Base-by-base conservation (phyloP, 2,113 vertebrate species). In the Plestiodon gilberti region DNA sequence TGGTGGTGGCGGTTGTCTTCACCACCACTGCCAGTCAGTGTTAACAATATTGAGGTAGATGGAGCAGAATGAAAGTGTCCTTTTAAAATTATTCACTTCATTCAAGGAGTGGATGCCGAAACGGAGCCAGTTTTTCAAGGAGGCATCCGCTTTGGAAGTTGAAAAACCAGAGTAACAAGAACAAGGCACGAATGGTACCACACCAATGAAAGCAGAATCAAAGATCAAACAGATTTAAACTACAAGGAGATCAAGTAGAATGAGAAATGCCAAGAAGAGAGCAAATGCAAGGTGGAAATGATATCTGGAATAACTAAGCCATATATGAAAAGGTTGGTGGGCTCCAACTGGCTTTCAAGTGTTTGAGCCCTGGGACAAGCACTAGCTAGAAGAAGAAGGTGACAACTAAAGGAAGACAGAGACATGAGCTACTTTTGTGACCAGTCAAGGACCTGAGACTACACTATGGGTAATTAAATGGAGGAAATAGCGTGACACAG, bases 161-260 rank as follows among this genome's bases (percentile, higher is more conserved):
- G 91, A 81, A 86, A 89, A 77, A 91, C 93, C 82, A 89, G 92
- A 78, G 75, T 48, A 93, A 90, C 94, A 93, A 89, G 93, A 90
- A 90, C 84, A 59, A 64, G 52, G 71, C 33, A 85, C 81, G 84
- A 33, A 0, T 6, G 52, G 35, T 25, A 18, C 15, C 18, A 74
- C 59, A 43, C 4, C 43, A 23, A 40, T 81, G 43, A 25, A 14
- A 79, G 38, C 15, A 74, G 81, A 83, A 40, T 81, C 74, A 57
- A 64, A 59, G 75, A 65, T 13, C 23, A 55, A 78, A 5, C 30
- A 59, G 40, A 71, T 62, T 64, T 84, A 71, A 65, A 86, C 43
- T 74, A 62, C n/a, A 67, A 43, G 3, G 52, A 88, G 81, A 88
- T 85, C 64, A 52, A 38, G 78, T 43, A 48, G 69, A 82, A 38